Conservation (phyloP, 1,140 invertebrate genomes). For the Drosophila insularis region DNA sequence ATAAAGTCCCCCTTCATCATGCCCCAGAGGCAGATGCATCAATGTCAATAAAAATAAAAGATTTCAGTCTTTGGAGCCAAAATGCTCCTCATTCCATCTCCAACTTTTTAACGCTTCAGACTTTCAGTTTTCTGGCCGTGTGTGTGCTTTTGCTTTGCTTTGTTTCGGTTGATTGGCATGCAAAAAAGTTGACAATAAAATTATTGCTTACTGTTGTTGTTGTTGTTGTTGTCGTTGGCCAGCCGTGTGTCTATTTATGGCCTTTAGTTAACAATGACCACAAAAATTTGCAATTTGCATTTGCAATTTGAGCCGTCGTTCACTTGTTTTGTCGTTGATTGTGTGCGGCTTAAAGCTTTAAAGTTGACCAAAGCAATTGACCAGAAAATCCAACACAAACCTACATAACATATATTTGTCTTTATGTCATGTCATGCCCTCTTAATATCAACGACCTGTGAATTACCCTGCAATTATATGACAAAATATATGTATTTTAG, state of each 20-base stretch:
- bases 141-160: slow-evolving; percentile 24
- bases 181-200: slow-evolving; percentile 75
- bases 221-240: slow-evolving; percentile 18
- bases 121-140: slow-evolving; percentile 43
- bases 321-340: slow-evolving; percentile 33
- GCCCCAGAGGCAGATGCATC: slow-evolving; percentile 44
- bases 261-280: slow-evolving; percentile 76
- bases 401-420: slow-evolving; percentile 31
- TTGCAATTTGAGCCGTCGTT: slow-evolving; percentile 65
- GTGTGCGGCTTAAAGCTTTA: slow-evolving; percentile 33
- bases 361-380: slow-evolving; percentile 57
- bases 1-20: slow-evolving; percentile 17
- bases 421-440: slow-evolving; percentile 13
- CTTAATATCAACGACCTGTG: slow-evolving; percentile 2
- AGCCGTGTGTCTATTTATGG: slow-evolving; percentile 67
- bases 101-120: slow-evolving; percentile 28
- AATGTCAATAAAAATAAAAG: slow-evolving; percentile 43
- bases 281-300: slow-evolving; percentile 77
- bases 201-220: slow-evolving; percentile 60
- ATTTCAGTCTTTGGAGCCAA: slow-evolving; percentile 28
- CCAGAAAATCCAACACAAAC: slow-evolving; percentile 45
- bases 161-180: slow-evolving; percentile 44
- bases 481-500: no score
- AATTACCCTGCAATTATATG: slow-evolving; percentile 2
- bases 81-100: slow-evolving; percentile 3